Evolutionary conservation across 2,113 vertebrate species (phyloP), one percentile per base, ranked within the genome.

Genomic region (Actenoides hombroni): DNA sequence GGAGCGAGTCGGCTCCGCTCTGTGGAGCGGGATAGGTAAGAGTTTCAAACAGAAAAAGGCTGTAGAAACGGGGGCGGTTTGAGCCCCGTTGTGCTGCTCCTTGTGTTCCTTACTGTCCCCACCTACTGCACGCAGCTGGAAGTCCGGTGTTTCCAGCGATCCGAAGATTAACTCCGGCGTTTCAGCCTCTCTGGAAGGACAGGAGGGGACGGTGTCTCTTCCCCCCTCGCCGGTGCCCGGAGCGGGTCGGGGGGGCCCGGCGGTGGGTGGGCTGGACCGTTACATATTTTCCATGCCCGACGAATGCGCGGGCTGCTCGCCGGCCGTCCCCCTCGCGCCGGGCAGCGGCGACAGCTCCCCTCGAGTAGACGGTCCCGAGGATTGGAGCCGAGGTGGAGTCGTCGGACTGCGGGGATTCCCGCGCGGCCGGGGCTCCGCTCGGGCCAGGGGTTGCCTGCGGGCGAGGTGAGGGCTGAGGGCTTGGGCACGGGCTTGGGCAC

Each of bases 261-360:
- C 8, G 2, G 89, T 83, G 96, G 95, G 65, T 94, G 95, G 96
- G 85, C 61, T 74, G 94, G 51, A 12, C 88, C 3, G 9, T 39
- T 76, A 19, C 83, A 48, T 31, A 1, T 12, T 37, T 37, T 51
- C 5, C 28, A 49, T 56, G 59, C 13, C 19, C 88, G 96, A 57
- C n/a, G 28, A 83, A 56, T 49, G 80, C 35, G 16, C 73, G 5
- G 35, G 63, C 92, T 53, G 77, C 85, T 61, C 14, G 1, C 33
- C 37, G 16, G 7, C 61, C 61, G 23, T 31, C 63, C 44, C 14
- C 64, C 69, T n/a, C 61, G 3, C 65, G 40, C 42, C 14, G 42
- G n/a, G 33, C 95, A 48, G 86, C 3, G 1, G 39, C 37, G 5
- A 6, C 48, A 28, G 61, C 93, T 88, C 28, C 65, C 16, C 0